Evolutionary conservation across 2,888 invertebrate genomes (phyloP).

Genomic region (Cartodere bifasciata): DNA sequence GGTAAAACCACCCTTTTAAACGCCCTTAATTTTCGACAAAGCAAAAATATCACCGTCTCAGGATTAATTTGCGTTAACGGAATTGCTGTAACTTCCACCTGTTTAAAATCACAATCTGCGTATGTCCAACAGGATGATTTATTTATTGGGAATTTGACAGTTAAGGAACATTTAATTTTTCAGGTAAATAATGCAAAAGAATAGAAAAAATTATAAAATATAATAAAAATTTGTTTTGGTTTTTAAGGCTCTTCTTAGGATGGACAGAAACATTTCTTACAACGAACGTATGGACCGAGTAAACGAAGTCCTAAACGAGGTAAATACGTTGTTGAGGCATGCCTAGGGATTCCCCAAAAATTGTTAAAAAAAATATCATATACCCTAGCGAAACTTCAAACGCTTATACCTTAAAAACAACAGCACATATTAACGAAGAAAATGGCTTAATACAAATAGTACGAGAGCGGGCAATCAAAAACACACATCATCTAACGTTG

Average conservation of each 20-base stretch:
- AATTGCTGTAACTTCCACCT: constrained; percentile 54
- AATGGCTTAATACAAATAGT: too few species aligned
- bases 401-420: too few species aligned
- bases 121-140: constrained; percentile 92
- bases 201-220: not conserved
- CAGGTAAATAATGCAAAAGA: constrained; percentile 41
- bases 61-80: constrained; percentile 60
- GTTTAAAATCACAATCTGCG: constrained; percentile 65
- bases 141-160: constrained; percentile 82
- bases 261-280: constrained; percentile 66
- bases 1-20: constrained; percentile 92
- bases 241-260: constrained; percentile 64
- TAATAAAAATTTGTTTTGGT: constrained; percentile 7
- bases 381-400: too few species aligned
- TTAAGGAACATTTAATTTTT: constrained; percentile 78
- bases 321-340: too few species aligned
- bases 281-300: constrained; percentile 64
- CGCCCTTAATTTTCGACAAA: constrained; percentile 71
- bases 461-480: too few species aligned
- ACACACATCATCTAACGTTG: too few species aligned
- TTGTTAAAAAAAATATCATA: too few species aligned
- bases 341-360: too few species aligned
- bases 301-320: constrained; percentile 76
- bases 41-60: constrained; percentile 50
- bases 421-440: too few species aligned